Evolutionary conservation across 2,797 vertebrate species (phyloP).

Genomic region (Coccyzus lansbergi): DNA sequence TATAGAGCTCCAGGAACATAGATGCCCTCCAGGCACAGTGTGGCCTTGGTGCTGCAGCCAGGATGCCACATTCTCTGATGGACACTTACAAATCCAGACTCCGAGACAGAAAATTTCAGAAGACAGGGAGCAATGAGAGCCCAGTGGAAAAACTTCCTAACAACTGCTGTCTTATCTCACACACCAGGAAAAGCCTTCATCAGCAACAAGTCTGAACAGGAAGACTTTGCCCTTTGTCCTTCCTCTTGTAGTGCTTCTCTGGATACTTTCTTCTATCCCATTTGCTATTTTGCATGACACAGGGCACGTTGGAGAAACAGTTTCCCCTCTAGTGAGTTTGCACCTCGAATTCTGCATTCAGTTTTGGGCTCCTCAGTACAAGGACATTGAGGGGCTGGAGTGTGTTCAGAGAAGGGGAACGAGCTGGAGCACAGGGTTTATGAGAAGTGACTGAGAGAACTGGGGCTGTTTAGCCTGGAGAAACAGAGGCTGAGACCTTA

Average conservation of each 20-base stretch:
- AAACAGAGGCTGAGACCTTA: too few species aligned
- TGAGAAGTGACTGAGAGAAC: too few species aligned
- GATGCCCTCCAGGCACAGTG: accelerated
- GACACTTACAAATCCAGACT: not conserved
- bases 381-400: too few species aligned
- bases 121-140: accelerated
- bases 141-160: not conserved
- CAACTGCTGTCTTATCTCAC: not conserved
- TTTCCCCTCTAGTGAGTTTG: too few species aligned
- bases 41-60: not conserved
- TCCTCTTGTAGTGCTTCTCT: not conserved
- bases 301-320: not conserved
- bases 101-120: not conserved
- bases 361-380: too few species aligned
- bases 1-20: not conserved
- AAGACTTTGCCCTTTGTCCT: not conserved
- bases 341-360: too few species aligned
- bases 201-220: not conserved
- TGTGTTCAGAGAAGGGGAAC: too few species aligned
- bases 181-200: not conserved
- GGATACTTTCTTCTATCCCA: not conserved
- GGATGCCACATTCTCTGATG: accelerated
- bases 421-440: too few species aligned
- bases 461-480: too few species aligned
- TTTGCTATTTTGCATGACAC: not conserved